Conservation (phyloP, 1,140 invertebrate species). For the Metopolophium dirhodum region DNA sequence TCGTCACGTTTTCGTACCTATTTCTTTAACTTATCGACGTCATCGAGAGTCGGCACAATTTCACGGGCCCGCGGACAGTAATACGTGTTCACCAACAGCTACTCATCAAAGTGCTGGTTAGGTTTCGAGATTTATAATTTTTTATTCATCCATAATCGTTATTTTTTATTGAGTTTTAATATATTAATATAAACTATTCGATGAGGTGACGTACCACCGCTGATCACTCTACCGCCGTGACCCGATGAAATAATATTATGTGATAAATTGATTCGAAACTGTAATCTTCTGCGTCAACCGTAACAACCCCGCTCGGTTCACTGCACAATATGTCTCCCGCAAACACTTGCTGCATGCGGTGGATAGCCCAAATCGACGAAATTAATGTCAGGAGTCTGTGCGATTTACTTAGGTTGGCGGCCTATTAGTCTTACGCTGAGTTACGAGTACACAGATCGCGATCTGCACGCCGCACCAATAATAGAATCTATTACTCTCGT, state of each 20-base stretch:
- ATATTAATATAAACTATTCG: too few species aligned
- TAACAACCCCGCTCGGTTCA: too few species aligned
- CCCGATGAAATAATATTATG: neutral
- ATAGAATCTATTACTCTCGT: neutral
- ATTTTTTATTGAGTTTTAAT: too few species aligned
- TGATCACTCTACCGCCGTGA: neutral
- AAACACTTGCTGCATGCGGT: neutral
- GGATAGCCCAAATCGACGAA: neutral
- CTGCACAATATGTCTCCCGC: neutral
- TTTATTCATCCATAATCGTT: too few species aligned
- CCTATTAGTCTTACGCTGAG: neutral
- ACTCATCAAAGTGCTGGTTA: neutral
- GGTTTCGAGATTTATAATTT: too few species aligned
- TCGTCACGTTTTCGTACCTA: neutral
- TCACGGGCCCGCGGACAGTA: too few species aligned
- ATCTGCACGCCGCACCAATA: too few species aligned
- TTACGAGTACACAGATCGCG: neutral
- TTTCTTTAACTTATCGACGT: neutral
- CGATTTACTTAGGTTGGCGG: neutral
- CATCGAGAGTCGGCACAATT: neutral
- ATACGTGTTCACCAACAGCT: neutral
- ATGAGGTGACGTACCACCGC: neutral
- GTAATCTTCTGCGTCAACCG: too few species aligned
- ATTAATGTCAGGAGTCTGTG: neutral
- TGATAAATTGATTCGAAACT: neutral